Conservation (phyloP, 2,797 vertebrate genomes). For the Varecia variegata region DNA sequence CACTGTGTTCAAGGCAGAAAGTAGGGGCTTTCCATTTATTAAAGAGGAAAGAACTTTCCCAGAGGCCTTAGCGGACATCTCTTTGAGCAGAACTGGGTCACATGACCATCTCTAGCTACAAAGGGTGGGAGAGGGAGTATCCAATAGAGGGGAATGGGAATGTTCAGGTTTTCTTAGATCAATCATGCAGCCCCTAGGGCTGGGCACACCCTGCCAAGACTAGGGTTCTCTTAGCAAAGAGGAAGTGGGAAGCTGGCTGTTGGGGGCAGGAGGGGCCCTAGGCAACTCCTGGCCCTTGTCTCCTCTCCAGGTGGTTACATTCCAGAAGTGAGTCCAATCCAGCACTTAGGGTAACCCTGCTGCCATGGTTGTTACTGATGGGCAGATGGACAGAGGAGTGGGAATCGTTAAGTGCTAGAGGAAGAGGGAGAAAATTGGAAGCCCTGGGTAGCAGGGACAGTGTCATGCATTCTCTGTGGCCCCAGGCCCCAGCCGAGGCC, state of each 20-base stretch:
- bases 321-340: neutral
- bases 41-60: neutral
- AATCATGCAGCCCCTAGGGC: neutral
- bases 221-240: neutral
- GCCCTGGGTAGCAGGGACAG: neutral
- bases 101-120: neutral
- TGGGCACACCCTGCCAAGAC: neutral
- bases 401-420: neutral
- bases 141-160: neutral
- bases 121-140: neutral
- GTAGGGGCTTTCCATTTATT: neutral
- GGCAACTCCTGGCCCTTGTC: neutral
- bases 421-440: neutral
- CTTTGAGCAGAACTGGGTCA: neutral
- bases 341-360: neutral
- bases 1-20: neutral
- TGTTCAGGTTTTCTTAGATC: neutral
- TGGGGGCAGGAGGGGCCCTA: neutral
- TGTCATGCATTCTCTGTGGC: neutral
- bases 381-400: neutral
- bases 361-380: neutral
- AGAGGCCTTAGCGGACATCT: neutral
- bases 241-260: neutral
- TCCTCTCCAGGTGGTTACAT: neutral
- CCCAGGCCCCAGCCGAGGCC: neutral